Conservation (phyloP, 2,888 invertebrate species). For the Alloscopus bannaensis region DNA sequence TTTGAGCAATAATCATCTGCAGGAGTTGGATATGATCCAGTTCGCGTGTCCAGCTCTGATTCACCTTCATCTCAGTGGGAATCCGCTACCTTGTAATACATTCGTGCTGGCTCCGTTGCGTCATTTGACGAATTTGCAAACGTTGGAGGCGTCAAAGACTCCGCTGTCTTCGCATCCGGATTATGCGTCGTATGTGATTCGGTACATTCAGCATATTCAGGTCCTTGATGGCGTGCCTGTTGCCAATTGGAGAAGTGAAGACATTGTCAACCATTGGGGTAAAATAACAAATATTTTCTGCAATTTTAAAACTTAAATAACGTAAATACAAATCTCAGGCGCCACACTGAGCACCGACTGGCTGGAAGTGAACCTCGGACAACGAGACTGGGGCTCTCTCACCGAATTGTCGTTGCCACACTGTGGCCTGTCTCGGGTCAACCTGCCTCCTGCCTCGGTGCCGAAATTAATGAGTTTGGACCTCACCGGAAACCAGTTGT, state of each 20-base stretch:
- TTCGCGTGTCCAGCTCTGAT: conserved; percentile 65
- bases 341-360: conserved; percentile 64
- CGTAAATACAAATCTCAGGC: conserved; percentile 25
- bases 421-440: conserved; percentile 67
- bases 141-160: conserved; percentile 66
- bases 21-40: conserved; percentile 62
- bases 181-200: conserved; percentile 64
- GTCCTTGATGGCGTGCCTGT: conserved; percentile 67
- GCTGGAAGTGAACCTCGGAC: conserved; percentile 70
- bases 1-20: conserved; percentile 68
- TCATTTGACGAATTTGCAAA: conserved; percentile 51
- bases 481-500: conserved; percentile 67
- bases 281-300: conserved; percentile 8
- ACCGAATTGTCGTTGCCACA: conserved; percentile 67
- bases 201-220: conserved; percentile 63
- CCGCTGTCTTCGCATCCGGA: conserved; percentile 68
- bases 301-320: not conserved
- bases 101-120: conserved; percentile 56
- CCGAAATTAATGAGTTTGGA: conserved; percentile 69
- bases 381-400: conserved; percentile 65
- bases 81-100: conserved; percentile 68
- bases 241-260: conserved; percentile 62
- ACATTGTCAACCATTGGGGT: conserved; percentile 62
- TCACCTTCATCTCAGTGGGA: conserved; percentile 69
- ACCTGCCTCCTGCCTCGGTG: conserved; percentile 60